Evolutionary conservation across 2,113 vertebrate species (phyloP), one percentile per base, ranked within the genome.

Genomic region (Bettongia penicillata): DNA sequence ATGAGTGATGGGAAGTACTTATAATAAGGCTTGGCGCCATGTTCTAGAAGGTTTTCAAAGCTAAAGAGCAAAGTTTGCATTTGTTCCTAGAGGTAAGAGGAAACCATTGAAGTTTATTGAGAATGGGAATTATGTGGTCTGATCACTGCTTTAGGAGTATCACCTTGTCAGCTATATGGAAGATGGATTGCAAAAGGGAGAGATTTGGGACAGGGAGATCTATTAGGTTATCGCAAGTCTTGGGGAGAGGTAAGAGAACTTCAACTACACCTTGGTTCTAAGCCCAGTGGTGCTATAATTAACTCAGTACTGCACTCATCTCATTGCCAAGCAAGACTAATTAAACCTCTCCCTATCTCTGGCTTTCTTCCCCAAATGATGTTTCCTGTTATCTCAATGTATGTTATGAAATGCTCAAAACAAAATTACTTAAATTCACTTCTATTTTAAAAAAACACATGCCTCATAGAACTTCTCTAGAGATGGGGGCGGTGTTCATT

Each of bases 391-490:
- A 51, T 31, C 92, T 57, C 93, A 25, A 89, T 91, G 92, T 2
- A 43, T 49, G 51, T 3, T 53, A 10, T 8, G 11, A 11, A 96
- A 91, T 51, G 55, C 95, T 95, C 91, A 91, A 94, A 37, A 91
- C 22, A 31, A 93, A 94, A 84, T 84, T 47, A 48, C 6, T 31
- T 14, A 31, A 28, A 28, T 55, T 95, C 0, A 28, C 25, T 95
- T 93, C 11, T 51, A 89, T 77, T 93, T 77, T 90, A 90, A 96
- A 26, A 68, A 95, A 68, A 95, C 57, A 90, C 84, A 43, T 93
- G 4, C 50, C 24, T 7, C 53, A 1, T n/a, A 55, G 19, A 1
- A 55, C 53, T 55, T 50, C 1, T 51, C 5, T 61, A 92, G 22
- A 26, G 31, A 49, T 51, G 49, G 89, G 48, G 37, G 31, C 11